phyloP scores from a whole-genome alignment of 2,797 vertebrate species.

The Halcyon chelicuti region DNA sequence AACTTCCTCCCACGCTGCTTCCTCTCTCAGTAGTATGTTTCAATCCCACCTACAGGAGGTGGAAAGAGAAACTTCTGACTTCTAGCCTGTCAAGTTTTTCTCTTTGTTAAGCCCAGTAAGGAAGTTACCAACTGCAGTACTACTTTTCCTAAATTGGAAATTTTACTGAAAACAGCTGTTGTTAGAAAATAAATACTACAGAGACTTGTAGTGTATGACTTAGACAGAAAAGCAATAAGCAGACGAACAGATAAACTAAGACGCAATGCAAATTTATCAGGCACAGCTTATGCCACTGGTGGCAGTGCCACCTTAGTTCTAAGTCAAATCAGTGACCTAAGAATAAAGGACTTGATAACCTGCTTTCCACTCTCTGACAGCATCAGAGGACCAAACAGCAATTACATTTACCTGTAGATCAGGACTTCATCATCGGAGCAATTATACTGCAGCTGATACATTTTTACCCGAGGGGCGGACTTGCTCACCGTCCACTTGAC shows the following conservation, averaged over 20 bases:
- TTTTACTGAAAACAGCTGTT: background rate
- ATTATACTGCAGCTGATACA: constrained; percentile 99
- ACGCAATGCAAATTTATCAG: background rate
- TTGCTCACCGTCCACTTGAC: constrained; percentile 96
- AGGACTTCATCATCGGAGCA: constrained; percentile 97
- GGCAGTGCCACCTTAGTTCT: background rate
- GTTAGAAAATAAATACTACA: background rate
- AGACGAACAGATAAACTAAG: background rate
- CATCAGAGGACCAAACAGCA: background rate
- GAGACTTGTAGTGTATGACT: background rate
- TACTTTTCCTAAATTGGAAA: background rate
- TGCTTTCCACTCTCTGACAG: background rate
- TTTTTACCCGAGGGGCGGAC: constrained; percentile 94
- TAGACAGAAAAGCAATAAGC: background rate
- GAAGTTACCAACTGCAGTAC: background rate
- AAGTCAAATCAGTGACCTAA: background rate
- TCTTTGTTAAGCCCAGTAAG: constrained; percentile 4
- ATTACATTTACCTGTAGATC: constrained; percentile 92
- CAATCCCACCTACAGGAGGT: constrained; percentile 38
- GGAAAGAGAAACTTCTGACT: constrained; percentile 41
- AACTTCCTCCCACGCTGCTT: constrained; percentile 4
- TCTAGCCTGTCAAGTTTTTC: constrained; percentile 7
- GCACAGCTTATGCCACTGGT: fast-evolving
- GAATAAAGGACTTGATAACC: background rate
- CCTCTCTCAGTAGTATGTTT: constrained; percentile 15